These are phyloP conservation scores for Eupeodes latifasciatus DNA, from an alignment of 2,888 invertebrate genomes.

Conservation along the genomic window DNA sequence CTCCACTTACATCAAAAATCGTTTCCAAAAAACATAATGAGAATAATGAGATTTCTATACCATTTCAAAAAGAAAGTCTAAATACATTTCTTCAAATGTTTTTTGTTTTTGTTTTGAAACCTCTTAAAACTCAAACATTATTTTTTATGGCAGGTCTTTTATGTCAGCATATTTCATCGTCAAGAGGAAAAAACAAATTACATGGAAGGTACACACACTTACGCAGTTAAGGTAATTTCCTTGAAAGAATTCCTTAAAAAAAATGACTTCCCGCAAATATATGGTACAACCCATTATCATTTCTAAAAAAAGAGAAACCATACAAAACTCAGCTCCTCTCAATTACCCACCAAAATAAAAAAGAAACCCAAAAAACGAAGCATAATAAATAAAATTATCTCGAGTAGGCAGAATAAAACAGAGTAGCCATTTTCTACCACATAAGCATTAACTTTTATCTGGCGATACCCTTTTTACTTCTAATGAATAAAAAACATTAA, in stretches of 20 bases:
- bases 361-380: slow-evolving; percentile 33
- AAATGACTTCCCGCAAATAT: slow-evolving; percentile 45
- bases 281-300: slow-evolving; percentile 67
- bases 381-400: slow-evolving; percentile 74
- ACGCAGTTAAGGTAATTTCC: slow-evolving; percentile 40
- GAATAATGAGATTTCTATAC: background rate
- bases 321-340: slow-evolving; percentile 55
- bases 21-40: background rate
- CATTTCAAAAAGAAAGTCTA: slow-evolving; percentile 15
- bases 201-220: slow-evolving; percentile 19
- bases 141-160: slow-evolving; percentile 60
- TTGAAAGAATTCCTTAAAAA: slow-evolving; percentile 64
- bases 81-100: background rate
- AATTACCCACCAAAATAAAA: slow-evolving; percentile 56
- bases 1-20: background rate
- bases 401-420: slow-evolving; percentile 47
- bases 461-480: slow-evolving; percentile 71
- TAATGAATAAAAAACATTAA: slow-evolving; percentile 76
- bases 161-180: slow-evolving; percentile 59
- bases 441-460: slow-evolving; percentile 71
- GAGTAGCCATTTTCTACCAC: slow-evolving; percentile 60
- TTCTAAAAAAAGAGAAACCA: slow-evolving; percentile 47
- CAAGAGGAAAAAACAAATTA: slow-evolving; percentile 41
- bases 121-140: slow-evolving; percentile 33
- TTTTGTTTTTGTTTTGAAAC: background rate